Conservation (phyloP, 2,113 vertebrate genomes). For the Gambusia holbrooki region DNA sequence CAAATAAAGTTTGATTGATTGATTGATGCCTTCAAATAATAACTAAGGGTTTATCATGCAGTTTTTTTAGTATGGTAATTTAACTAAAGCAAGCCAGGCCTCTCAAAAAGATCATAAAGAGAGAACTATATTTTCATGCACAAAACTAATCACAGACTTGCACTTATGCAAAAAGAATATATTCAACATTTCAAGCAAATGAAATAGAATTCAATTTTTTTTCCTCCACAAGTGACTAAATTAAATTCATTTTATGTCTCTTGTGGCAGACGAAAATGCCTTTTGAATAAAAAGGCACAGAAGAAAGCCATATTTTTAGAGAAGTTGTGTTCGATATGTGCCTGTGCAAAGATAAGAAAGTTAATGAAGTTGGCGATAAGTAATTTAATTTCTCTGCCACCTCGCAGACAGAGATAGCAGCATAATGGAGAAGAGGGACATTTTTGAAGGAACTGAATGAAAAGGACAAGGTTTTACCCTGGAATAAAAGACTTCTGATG, state of each 20-base stretch:
- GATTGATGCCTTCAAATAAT: background rate
- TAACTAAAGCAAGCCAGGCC: background rate
- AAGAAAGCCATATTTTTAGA: slow-evolving; percentile 42
- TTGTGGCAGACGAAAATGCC: slow-evolving; percentile 28
- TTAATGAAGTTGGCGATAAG: slow-evolving; percentile 75
- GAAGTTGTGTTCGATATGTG: slow-evolving; percentile 68
- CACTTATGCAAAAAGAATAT: slow-evolving; percentile 24
- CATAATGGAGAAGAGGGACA: slow-evolving; percentile 49
- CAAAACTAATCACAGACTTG: slow-evolving; percentile 6
- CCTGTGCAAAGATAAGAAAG: slow-evolving; percentile 65
- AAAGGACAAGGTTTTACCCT: slow-evolving; percentile 37
- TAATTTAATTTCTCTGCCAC: slow-evolving; percentile 73
- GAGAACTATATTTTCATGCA: background rate
- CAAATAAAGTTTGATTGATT: too few relatives aligned
- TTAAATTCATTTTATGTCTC: slow-evolving; percentile 19
- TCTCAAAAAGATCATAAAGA: background rate
- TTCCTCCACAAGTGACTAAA: slow-evolving; percentile 13
- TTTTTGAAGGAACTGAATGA: slow-evolving; percentile 38
- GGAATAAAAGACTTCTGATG: slow-evolving; percentile 23
- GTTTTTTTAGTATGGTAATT: background rate
- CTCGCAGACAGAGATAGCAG: slow-evolving; percentile 58
- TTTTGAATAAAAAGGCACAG: slow-evolving; percentile 37
- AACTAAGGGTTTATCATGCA: background rate
- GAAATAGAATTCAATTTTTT: slow-evolving; percentile 35
- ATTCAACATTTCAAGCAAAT: slow-evolving; percentile 28